phyloP scores from a whole-genome alignment of 2,888 invertebrate species.

The Drosophila yooni region DNA sequence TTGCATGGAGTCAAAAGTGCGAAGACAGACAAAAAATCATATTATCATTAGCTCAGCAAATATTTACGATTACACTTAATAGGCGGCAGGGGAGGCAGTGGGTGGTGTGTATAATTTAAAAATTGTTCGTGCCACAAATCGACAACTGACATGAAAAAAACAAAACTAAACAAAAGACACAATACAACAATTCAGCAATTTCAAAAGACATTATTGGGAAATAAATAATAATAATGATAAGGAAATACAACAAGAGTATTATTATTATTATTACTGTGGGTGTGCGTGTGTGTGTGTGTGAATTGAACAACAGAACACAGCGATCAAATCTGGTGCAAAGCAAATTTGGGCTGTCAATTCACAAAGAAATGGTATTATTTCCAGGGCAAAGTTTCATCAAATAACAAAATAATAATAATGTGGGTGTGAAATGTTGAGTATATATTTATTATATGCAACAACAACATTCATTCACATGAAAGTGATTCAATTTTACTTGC shows the following conservation, averaged over 20 bases:
- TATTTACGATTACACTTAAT: conserved; percentile 56
- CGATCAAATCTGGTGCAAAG: conserved; percentile 48
- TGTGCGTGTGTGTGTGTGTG: conserved; percentile 34
- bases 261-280: conserved; percentile 19
- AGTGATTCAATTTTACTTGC: conserved; percentile 21
- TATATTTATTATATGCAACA: neutral
- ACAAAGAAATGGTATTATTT: conserved; percentile 9
- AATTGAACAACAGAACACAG: conserved; percentile 43
- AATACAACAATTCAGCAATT: conserved; percentile 36
- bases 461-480: conserved; percentile 19
- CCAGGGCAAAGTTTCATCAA: conserved; percentile 13
- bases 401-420: neutral
- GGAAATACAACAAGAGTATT: conserved; percentile 34
- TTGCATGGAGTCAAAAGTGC: conserved; percentile 15
- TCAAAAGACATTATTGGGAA: conserved; percentile 42
- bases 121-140: conserved; percentile 29
- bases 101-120: conserved; percentile 21
- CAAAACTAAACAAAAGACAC: conserved; percentile 31
- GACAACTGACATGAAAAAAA: conserved; percentile 34
- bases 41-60: conserved; percentile 58
- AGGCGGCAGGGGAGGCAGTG: neutral
- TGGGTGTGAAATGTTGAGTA: conserved; percentile 23
- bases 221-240: conserved; percentile 37
- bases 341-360: conserved; percentile 35
- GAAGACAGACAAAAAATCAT: conserved; percentile 32